Evolutionary conservation across 2,113 vertebrate genomes (phyloP), one percentile per base, ranked within the genome.

Genomic region (Mola mola): DNA sequence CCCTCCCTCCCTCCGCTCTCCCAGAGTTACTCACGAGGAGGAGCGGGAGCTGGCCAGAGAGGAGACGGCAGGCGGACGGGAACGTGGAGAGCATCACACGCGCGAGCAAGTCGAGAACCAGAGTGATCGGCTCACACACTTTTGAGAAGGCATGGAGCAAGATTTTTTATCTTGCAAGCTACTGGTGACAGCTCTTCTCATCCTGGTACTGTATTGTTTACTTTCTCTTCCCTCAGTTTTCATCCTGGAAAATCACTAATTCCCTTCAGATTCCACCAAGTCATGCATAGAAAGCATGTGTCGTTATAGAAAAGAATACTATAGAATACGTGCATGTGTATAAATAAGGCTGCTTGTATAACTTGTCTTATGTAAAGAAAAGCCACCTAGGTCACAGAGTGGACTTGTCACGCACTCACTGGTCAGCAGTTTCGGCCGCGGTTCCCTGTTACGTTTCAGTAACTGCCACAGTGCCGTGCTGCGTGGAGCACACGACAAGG

Each of bases 1-100:
- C 80, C 72, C 78, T 66, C 51, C 83, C 15, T 36, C 87, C 88
- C 88, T 84, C 82, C 22, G 5, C 82, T 51, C 89, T 92, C 86
- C 72, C 24, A 74, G 60, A 88, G 87, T 84, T 90, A 91, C 88
- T 93, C 72, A 55, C 51, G 88, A 93, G 91, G 90, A 89, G 80
- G 90, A 89, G 86, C 81, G 78, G 88, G 81, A 85, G 73, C 84
- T 62, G 81, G 75, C 66, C 81, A 81, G 75, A 87, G 72, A 75
- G 83, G 87, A 76, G 88, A 72, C 79, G 82, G 78, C 75, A 72
- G 88, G 41, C 84, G 50, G 74, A 50, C 87, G 90, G 91, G 83
- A 41, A 87, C 68, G 84, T 81, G 82, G 85, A 74, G 71, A 43
- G 67, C 80, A 62, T 60, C 71, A 44, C 50, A 66, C 70, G 33